Base-by-base conservation (phyloP, 2,797 vertebrate species). In the Malurus splendens region DNA sequence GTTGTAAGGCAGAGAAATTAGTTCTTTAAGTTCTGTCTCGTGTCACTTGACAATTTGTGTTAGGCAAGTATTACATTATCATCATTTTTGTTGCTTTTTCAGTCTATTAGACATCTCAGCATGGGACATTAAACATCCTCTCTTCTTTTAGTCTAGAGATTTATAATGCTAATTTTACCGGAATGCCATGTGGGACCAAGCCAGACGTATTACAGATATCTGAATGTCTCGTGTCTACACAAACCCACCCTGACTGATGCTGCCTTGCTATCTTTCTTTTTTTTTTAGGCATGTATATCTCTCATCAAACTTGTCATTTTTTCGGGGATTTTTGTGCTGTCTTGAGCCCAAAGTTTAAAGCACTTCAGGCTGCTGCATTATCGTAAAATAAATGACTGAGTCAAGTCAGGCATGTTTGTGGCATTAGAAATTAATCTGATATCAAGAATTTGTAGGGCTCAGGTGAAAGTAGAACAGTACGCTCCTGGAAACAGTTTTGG, bases 121-220 rank as follows among this genome's bases (percentile, higher is more conserved):
- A 86, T 25, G 76, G 87, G 77, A 93, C 45, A 81, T 85, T 77
- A 93, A 92, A 90, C 61, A 92, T 68, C 51, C 66, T 83, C 28
- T 65, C 70, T 83, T 71, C 79, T 88, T 91, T 91, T 77, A 92
- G 86, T 71, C 75, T 82, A 59, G 68, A 91, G 72, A 90, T 86
- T 82, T 92, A 82, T 79, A 91, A 83, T 71, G 75, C 57, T 80
- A 74, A 70, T 90, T 88, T 84, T 79, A 66, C 17, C 54, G 61
- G 78, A 86, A 77, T 57, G 65, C 54, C 12, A 1, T 6, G 39
- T 61, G 90, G 50, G 72, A 84, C 75, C 33, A 48, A 84, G 54
- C 47, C 65, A 77, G 64, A 81, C 4, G 0, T 41, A 50, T 59
- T 67, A 89, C 42, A 89, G 84, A 14, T 62, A 73, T 11, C 27